These are phyloP conservation scores for Drosophila pallidifrons DNA, from an alignment of 1,140 invertebrate species.

Conservation along the genomic window DNA sequence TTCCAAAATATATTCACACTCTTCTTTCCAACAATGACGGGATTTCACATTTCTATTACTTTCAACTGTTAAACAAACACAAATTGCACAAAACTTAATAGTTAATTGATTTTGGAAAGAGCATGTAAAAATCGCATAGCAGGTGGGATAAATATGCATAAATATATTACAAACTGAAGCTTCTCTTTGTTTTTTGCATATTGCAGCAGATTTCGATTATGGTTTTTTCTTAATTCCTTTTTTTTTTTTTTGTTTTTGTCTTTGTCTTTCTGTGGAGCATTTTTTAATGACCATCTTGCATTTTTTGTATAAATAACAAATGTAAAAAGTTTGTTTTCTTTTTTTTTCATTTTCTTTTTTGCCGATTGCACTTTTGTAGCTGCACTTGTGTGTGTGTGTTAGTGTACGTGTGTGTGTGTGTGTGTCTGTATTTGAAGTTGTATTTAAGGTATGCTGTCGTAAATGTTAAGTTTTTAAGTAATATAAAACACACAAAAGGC, in stretches of 20 bases:
- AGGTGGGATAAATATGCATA: conserved; percentile 55
- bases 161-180: conserved; percentile 60
- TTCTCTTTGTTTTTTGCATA: conserved; percentile 58
- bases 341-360: conserved; percentile 34
- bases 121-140: conserved; percentile 52
- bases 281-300: conserved; percentile 49
- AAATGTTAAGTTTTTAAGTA: conserved; percentile 38
- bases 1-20: conserved; percentile 6
- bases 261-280: conserved; percentile 53
- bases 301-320: conserved; percentile 69
- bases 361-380: conserved; percentile 71
- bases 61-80: conserved; percentile 24
- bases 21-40: neutral
- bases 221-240: conserved; percentile 14
- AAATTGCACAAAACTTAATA: conserved; percentile 57
- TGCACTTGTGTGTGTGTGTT: conserved; percentile 26
- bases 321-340: conserved; percentile 62
- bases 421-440: conserved; percentile 36
- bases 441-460: conserved; percentile 46
- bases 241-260: no score
- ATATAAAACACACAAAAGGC: conserved; percentile 44
- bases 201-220: conserved; percentile 59
- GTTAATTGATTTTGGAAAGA: conserved; percentile 48
- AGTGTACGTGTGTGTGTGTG: conserved; percentile 35
- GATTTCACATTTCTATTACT: neutral